phyloP scores from a whole-genome alignment of 2,888 invertebrate genomes.

The Troglohyphantes excavatus region DNA sequence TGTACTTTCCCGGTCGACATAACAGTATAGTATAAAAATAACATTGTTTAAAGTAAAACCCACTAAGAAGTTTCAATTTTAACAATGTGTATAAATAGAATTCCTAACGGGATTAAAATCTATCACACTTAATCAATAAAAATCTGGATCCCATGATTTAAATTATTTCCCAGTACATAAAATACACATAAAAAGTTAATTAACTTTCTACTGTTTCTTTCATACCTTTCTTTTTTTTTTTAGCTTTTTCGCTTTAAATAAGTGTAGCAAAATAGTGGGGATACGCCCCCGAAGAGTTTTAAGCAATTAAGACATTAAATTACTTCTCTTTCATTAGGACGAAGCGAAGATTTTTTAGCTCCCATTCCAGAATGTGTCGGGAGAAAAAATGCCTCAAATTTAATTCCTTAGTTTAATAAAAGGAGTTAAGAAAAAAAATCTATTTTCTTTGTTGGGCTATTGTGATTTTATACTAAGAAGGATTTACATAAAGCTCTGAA shows the following conservation, averaged over 20 bases:
- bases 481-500: conserved; percentile 35
- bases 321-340: conserved; percentile 37
- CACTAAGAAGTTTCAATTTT: too few species aligned
- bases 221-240: too few species aligned
- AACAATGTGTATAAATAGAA: too few species aligned
- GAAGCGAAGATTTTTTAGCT: neutral
- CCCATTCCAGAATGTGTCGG: neutral
- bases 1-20: too few species aligned
- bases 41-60: too few species aligned
- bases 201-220: conserved; percentile 23
- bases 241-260: conserved; percentile 5
- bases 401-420: conserved; percentile 27
- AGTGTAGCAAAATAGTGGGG: neutral
- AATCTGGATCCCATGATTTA: neutral
- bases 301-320: conserved; percentile 59
- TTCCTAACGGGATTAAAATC: neutral
- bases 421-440: neutral
- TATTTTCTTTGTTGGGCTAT: conserved; percentile 3
- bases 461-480: conserved; percentile 27
- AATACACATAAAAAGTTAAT: conserved; percentile 37
- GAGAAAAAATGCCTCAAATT: conserved; percentile 19
- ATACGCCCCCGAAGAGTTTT: neutral
- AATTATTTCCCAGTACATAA: neutral
- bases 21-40: too few species aligned
- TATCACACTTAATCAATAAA: neutral